A percentile compares a stretch with the other conserved stretches of the same genome.
phyloP scores from a whole-genome alignment of 1,140 invertebrate genomes.

The Euura saliciscinereae region DNA sequence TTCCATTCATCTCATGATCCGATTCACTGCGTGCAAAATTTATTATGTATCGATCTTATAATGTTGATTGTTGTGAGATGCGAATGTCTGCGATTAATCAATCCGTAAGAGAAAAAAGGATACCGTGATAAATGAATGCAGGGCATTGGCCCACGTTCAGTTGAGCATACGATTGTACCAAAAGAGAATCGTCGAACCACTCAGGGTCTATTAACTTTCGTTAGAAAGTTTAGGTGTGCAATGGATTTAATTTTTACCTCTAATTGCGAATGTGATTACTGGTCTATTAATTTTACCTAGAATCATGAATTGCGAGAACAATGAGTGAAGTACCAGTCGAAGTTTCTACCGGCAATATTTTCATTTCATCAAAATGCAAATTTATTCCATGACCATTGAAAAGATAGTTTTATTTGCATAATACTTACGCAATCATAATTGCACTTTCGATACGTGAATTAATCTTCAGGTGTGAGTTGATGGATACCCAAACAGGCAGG shows the following conservation, averaged over 20 bases:
- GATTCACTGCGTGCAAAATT: too few species aligned
- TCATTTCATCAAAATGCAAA: too few species aligned
- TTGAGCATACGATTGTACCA: neutral
- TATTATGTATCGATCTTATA: too few species aligned
- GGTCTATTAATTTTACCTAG: too few species aligned
- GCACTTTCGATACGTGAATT: neutral
- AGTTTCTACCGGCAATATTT: too few species aligned
- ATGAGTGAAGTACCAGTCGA: too few species aligned
- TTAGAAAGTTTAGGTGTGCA: neutral
- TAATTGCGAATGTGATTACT: too few species aligned
- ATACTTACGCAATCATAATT: neutral
- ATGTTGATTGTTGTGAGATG: too few species aligned
- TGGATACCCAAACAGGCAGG: neutral
- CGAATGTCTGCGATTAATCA: too few species aligned
- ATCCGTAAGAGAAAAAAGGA: neutral
- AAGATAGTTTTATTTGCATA: neutral
- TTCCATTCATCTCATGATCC: too few species aligned
- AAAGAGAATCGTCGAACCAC: neutral
- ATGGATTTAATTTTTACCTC: neutral
- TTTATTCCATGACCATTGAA: too few species aligned
- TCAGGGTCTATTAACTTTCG: neutral
- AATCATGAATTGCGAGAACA: too few species aligned
- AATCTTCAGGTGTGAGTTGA: neutral
- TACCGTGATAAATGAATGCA: neutral
- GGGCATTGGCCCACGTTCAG: neutral